Base-by-base conservation (phyloP, 2,888 invertebrate species). In the Agelastica alni region DNA sequence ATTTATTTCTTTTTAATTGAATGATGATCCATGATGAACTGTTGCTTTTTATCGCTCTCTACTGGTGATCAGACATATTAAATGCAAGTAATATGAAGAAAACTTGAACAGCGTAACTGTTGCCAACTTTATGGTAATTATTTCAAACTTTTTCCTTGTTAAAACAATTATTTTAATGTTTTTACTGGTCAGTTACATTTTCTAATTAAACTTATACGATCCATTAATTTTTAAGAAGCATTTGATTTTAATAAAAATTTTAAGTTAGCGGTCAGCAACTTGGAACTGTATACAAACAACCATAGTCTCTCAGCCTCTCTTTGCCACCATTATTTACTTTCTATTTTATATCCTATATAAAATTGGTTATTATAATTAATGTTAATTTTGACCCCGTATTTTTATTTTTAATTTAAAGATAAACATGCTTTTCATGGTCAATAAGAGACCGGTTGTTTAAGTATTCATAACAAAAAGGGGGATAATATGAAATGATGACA, bases 331-430 rank as follows among this genome's bases (percentile, higher is more conserved):
- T 2, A 9, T 16, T 16, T 16, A 34, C 14, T 32, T 13, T 32
- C 14, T 14, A 13, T 32, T 13, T 32, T 13, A 12, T 10, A 30
- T 32, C 5, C 34, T 16, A n/a, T n/a, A 16, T 16, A 16, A 14
- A 13, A 34, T 34, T 34, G 4, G 14, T 34, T 16, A 34, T 16
- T 16, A 34, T 9, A 34, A 10, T 9, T 4, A 7, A 34, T 34
- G 34, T 34, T 34, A 34, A 34, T 16, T 34, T 34, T 34, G 34
- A 34, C 31, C 31, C 31, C 13, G 16, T 34, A 16, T 14, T 34
- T 13, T 14, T 13, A 32, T 13, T 5, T 32, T 13, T 14, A 32
- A 16, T 16, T 16, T 34, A 6, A 34, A 4, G 16, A 34, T 16
- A 34, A 31, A 34, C 5, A 34, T 31, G 2, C 34, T n/a, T n/a